Evolutionary conservation across 2,888 invertebrate genomes (phyloP), one percentile per base, ranked within the genome.

Genomic region (Matsumyia berberina): DNA sequence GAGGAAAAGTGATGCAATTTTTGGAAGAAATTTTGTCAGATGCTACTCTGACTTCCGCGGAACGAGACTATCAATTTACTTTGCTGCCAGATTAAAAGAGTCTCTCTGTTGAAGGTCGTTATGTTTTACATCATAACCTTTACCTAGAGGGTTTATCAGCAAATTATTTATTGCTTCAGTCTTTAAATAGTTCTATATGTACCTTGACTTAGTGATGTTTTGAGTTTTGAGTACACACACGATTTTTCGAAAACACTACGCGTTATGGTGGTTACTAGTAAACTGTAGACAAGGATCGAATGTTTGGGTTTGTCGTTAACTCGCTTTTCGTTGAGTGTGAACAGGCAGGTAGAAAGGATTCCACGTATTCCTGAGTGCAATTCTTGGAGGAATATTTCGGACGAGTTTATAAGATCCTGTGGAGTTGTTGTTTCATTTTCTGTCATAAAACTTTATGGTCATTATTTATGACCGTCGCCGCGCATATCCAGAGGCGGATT

Each of bases 1-100:
- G n/a, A 4, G 24, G 4, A 37, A 66, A 53, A 70, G 58, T 81
- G 81, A 81, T 81, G 81, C 74, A 76, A 81, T 69, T 76, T 29
- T 39, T 7, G n/a, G 2, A 62, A 35, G 17, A 62, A 33, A 3
- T 78, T 60, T 62, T 24, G 46, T 78, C 70, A 78, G 60, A 37
- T 5, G 33, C 29, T 44, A 5, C 5, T 17, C n/a, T 17, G 15
- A n/a, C n/a, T 24, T 24, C 24, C 24, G 1, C 4, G 24, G 4
- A 24, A 24, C 24, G 24, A 15, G 12, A 29, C 12, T 29, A 24
- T 49, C 19, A 24, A 35, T 44, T 17, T 11, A 24, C 29, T 66
- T 39, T 15, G 11, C 7, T 8, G 12, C 42, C 2, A 4, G 69
- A 69, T 19, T n/a, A 24, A 39, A 12, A 15, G 31, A 2, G 15